Percentiles rank a stretch among this genome's conserved stretches.
These are phyloP conservation scores for Virgularia gustaviana DNA, from an alignment of 92 coral and sea anemone species.

Conservation along the genomic window DNA sequence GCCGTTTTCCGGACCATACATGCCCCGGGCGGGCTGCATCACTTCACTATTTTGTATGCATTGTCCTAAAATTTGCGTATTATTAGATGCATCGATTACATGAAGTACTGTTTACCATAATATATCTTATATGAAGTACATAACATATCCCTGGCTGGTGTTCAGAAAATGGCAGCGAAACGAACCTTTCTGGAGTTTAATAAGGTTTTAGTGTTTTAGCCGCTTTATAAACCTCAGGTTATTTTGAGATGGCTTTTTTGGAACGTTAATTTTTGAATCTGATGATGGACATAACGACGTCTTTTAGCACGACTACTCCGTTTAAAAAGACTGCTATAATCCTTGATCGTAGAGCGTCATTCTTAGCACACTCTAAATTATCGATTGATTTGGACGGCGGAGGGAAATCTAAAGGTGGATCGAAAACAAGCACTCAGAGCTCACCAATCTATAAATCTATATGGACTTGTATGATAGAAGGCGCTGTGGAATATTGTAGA, in stretches of 20 bases:
- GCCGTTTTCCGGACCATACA: no score
- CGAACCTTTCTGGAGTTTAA: no score
- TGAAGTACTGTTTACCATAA: no score
- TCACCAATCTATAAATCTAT: slow-evolving; percentile 81
- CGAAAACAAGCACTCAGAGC: slow-evolving; percentile 31
- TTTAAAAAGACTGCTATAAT: slow-evolving; percentile 68
- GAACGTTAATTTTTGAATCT: neutral
- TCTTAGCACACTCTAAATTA: slow-evolving; percentile 74
- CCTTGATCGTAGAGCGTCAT: slow-evolving; percentile 75
- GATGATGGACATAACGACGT: slow-evolving; percentile 12
- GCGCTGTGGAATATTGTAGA: slow-evolving; percentile 93
- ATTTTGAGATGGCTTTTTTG: neutral
- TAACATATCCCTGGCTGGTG: no score
- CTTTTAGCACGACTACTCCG: neutral
- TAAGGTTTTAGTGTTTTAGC: neutral
- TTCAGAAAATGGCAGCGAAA: no score
- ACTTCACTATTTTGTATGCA: no score
- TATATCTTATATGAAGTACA: neutral
- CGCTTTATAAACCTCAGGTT: neutral
- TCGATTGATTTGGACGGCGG: slow-evolving; percentile 88
- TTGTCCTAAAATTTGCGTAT: no score
- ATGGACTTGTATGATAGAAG: slow-evolving; percentile 96
- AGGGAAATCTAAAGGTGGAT: slow-evolving; percentile 55
- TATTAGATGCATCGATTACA: no score
- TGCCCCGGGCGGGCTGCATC: no score